phyloP scores from a whole-genome alignment of 2,797 vertebrate species.

The Pitangus sulphuratus region DNA sequence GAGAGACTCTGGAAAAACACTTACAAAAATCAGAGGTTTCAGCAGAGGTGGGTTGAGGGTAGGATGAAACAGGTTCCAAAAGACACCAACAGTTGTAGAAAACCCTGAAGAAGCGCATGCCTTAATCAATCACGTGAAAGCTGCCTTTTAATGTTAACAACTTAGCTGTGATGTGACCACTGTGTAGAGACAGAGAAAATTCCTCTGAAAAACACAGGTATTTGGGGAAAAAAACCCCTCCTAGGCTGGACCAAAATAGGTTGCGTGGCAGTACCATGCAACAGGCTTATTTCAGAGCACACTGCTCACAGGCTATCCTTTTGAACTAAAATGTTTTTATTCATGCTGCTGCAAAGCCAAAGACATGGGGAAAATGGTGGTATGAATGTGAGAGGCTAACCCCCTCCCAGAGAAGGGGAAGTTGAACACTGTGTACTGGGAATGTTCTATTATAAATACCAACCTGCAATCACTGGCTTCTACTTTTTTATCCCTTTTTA shows the following conservation, averaged over 20 bases:
- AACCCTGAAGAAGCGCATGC: background rate
- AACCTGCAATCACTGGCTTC: background rate
- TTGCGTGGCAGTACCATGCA: background rate
- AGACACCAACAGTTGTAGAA: background rate
- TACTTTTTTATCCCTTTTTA: background rate
- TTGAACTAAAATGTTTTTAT: background rate
- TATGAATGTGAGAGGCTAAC: background rate
- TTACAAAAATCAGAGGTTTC: background rate
- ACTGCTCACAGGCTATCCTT: background rate
- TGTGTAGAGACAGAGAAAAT: background rate
- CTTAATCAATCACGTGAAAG: background rate
- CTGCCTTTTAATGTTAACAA: background rate
- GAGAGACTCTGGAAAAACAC: background rate
- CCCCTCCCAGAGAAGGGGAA: background rate
- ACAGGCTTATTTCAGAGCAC: background rate
- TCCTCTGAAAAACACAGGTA: background rate
- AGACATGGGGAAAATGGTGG: background rate
- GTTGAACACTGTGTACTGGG: background rate
- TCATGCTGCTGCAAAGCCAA: background rate
- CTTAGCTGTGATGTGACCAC: background rate
- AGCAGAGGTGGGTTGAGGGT: background rate
- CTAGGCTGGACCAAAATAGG: background rate
- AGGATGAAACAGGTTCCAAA: background rate
- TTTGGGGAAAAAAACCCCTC: rapidly evolving
- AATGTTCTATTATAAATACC: background rate